A percentile compares a stretch with the other conserved stretches of the same genome.
phyloP scores from a whole-genome alignment of 37 sponge, comb jelly and placozoan genomes.

The Beroe ovata region DNA sequence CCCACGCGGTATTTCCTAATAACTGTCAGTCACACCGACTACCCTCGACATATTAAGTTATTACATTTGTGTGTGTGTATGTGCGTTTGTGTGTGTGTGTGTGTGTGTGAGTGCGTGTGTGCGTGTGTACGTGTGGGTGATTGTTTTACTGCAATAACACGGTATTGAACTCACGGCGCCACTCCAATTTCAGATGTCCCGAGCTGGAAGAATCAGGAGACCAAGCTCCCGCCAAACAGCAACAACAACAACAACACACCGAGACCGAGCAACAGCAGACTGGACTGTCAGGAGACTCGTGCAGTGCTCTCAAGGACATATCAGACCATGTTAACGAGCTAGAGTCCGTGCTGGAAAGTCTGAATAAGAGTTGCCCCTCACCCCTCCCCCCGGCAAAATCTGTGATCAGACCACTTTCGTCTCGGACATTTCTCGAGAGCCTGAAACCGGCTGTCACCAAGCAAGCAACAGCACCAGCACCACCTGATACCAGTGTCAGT shows the following conservation, averaged over 20 bases:
- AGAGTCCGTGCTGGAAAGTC: conserved; percentile 43
- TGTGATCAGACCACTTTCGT: background rate
- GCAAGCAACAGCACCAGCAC: background rate
- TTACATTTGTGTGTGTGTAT: background rate
- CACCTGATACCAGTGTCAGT: background rate
- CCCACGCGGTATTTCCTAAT: background rate
- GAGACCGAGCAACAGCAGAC: background rate
- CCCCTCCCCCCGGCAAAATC: background rate
- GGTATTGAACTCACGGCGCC: background rate
- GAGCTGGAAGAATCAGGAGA: conserved; percentile 1
- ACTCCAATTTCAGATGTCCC: conserved; percentile 35
- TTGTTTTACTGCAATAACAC: background rate
- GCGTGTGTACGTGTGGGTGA: background rate
- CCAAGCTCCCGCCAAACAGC: background rate
- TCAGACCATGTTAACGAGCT: conserved; percentile 44
- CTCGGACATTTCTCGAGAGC: conserved; percentile 2
- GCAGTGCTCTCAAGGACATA: conserved; percentile 37
- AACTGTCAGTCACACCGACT: background rate
- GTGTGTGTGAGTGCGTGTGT: background rate
- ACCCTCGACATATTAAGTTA: background rate
- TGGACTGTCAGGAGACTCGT: background rate
- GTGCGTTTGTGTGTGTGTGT: too few species aligned
- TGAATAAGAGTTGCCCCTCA: conserved; percentile 18
- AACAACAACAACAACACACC: background rate
- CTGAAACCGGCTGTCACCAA: background rate